These are phyloP conservation scores for Glaucomys volans DNA, from an alignment of 2,113 vertebrate species.

Conservation along the genomic window DNA sequence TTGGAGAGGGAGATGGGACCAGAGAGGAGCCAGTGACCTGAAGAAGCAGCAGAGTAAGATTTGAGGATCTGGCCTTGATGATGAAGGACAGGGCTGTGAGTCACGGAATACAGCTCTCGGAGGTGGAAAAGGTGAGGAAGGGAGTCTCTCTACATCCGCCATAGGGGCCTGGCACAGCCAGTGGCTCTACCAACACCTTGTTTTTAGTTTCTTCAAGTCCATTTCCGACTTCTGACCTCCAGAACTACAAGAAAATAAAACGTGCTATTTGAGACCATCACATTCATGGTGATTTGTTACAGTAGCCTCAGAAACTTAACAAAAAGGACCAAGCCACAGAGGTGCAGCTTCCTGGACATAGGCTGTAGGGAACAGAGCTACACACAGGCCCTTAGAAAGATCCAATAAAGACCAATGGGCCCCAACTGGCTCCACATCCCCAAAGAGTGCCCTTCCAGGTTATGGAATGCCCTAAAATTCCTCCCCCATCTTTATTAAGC, in stretches of 20 bases:
- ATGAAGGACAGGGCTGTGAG: not conserved
- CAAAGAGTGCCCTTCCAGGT: not conserved
- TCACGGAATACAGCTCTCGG: not conserved
- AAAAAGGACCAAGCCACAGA: not conserved
- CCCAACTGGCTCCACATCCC: not conserved
- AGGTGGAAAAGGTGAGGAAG: not conserved
- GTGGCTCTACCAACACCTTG: not conserved
- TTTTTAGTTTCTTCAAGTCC: not conserved
- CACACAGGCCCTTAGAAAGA: not conserved
- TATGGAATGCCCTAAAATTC: too few species aligned
- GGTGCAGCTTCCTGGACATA: not conserved
- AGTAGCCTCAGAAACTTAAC: too few species aligned
- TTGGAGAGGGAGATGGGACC: not conserved
- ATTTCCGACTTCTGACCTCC: not conserved
- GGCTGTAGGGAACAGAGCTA: not conserved
- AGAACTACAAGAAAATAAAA: not conserved
- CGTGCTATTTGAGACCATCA: not conserved
- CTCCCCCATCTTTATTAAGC: not conserved
- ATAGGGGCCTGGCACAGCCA: not conserved
- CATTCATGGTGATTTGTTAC: not conserved
- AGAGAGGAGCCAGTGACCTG: not conserved
- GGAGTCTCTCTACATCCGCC: not conserved
- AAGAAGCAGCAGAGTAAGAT: not conserved
- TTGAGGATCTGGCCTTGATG: not conserved
- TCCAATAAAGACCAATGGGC: not conserved